phyloP scores from a whole-genome alignment of 2,797 vertebrate species.

The Podargus strigoides region DNA sequence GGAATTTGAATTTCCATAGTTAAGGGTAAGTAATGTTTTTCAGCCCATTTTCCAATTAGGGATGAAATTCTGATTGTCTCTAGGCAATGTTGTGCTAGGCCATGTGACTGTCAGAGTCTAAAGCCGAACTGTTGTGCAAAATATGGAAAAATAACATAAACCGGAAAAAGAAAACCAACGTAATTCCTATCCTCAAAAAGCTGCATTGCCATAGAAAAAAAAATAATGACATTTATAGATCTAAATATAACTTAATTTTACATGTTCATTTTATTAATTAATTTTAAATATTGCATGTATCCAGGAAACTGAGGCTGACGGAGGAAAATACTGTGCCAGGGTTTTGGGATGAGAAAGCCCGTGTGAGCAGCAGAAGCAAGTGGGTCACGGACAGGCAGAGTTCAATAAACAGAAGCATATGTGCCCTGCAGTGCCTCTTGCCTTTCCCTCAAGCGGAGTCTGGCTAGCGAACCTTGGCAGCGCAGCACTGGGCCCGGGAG shows the following conservation, averaged over 20 bases:
- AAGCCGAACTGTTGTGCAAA: background rate
- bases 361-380: constrained; percentile 20
- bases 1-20: background rate
- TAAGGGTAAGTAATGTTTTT: background rate
- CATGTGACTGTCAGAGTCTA: background rate
- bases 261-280: background rate
- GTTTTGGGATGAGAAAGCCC: background rate
- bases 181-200: background rate
- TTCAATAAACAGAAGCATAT: constrained; percentile 51
- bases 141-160: background rate
- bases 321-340: background rate
- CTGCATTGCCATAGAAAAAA: background rate
- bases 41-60: background rate
- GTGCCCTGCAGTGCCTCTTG: constrained; percentile 40
- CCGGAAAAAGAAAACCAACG: accelerated
- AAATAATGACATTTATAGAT: background rate
- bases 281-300: background rate
- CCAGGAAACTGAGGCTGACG: background rate
- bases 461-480: background rate
- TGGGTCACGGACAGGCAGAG: constrained; percentile 37
- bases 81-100: background rate
- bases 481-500: background rate
- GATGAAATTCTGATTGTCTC: background rate
- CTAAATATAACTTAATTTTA: background rate
- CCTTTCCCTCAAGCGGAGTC: constrained; percentile 30